A percentile compares a stretch with the other conserved stretches of the same genome.
Evolutionary conservation across 2,888 invertebrate species (phyloP).

Genomic region (Drosophila putrida): DNA sequence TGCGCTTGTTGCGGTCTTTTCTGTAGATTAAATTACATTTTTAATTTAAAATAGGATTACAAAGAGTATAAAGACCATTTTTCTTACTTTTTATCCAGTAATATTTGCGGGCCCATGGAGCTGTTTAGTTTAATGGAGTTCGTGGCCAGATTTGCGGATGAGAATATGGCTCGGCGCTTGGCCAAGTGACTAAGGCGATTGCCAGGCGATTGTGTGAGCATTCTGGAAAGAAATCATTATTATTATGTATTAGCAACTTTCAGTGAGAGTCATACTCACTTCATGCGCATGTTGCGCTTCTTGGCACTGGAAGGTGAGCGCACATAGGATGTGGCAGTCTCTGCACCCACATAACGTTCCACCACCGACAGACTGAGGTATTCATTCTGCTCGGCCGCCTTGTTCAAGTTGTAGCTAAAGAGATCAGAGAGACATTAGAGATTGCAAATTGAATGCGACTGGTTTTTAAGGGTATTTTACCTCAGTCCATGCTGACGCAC

Average conservation of each 20-base stretch:
- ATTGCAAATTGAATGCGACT: neutral
- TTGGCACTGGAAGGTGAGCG: constrained; percentile 88
- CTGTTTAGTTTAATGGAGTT: constrained; percentile 83
- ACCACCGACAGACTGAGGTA: constrained; percentile 88
- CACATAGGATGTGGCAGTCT: constrained; percentile 88
- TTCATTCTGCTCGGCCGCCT: constrained; percentile 90
- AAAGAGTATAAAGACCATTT: neutral
- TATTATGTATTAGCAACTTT: neutral
- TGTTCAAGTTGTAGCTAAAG: constrained; percentile 90
- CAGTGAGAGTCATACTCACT: constrained; percentile 82
- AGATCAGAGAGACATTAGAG: constrained; percentile 45
- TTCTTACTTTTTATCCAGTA: constrained; percentile 82
- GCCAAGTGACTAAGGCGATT: constrained; percentile 92
- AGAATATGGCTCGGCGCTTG: constrained; percentile 91
- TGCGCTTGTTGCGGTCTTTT: constrained; percentile 79
- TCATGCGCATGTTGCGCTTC: constrained; percentile 87
- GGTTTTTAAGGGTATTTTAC: constrained; percentile 86
- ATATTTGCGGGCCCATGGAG: constrained; percentile 81
- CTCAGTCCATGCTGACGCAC: constrained; percentile 90
- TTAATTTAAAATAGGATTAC: neutral
- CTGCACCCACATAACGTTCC: constrained; percentile 90
- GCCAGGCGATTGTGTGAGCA: constrained; percentile 89
- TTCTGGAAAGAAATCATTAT: constrained; percentile 59
- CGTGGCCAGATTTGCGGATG: constrained; percentile 88
- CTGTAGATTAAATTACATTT: constrained; percentile 41